Evolutionary conservation across 1,140 invertebrate species (phyloP).

Genomic region (Aethina tumida): DNA sequence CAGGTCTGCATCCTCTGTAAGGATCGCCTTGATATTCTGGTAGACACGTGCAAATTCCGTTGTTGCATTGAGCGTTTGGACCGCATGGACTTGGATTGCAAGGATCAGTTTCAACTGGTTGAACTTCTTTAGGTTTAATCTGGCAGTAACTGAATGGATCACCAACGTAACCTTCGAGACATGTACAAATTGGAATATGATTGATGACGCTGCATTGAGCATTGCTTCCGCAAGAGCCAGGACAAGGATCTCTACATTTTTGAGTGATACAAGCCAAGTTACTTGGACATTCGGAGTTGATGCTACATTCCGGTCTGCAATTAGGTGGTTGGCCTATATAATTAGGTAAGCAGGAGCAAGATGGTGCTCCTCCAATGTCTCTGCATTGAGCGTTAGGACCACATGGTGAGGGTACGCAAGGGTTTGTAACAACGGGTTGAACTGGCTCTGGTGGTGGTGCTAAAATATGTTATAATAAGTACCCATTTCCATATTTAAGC

Average conservation of each 20-base stretch:
- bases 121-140: slow-evolving; percentile 46
- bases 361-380: slow-evolving; percentile 46
- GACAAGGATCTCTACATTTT: slow-evolving; percentile 62
- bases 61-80: slow-evolving; percentile 50
- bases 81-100: slow-evolving; percentile 57
- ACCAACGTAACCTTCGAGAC: slow-evolving; percentile 55
- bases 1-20: slow-evolving; percentile 54
- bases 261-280: slow-evolving; percentile 55
- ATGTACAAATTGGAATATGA: slow-evolving; percentile 58
- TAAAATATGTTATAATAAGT: slow-evolving; percentile 32
- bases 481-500: too few species aligned
- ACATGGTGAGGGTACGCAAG: slow-evolving; percentile 65
- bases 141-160: slow-evolving; percentile 64
- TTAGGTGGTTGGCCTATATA: slow-evolving; percentile 62
- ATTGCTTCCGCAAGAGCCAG: slow-evolving; percentile 54
- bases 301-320: slow-evolving; percentile 59
- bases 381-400: slow-evolving; percentile 57
- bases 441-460: slow-evolving; percentile 35
- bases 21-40: slow-evolving; percentile 53
- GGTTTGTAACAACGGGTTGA: slow-evolving; percentile 43
- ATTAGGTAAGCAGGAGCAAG: slow-evolving; percentile 54
- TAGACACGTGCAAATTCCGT: slow-evolving; percentile 51
- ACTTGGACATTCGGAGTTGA: slow-evolving; percentile 57
- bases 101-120: slow-evolving; percentile 36
- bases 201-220: slow-evolving; percentile 57